phyloP scores from a whole-genome alignment of 2,113 vertebrate species.

The Sisor rabdophorus region DNA sequence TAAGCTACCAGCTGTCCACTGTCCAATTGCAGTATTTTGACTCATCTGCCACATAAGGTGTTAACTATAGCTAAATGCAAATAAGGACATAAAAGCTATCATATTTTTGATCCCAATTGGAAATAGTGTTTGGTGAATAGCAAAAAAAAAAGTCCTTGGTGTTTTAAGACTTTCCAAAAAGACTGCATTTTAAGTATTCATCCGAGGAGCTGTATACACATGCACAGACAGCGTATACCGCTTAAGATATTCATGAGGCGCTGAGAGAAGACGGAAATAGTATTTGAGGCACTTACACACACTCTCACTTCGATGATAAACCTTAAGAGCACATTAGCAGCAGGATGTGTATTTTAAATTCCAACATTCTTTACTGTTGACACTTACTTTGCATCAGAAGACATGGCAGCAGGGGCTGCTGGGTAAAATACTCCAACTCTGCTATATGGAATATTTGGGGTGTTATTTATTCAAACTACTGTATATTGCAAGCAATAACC shows the following conservation, averaged over 20 bases:
- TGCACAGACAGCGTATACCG: background rate
- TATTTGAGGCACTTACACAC: background rate
- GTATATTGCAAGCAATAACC: background rate
- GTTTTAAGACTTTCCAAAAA: background rate
- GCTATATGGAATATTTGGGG: background rate
- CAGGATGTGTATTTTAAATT: slow-evolving; percentile 9
- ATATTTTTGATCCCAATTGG: background rate
- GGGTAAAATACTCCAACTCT: slow-evolving; percentile 9
- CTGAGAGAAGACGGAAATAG: background rate
- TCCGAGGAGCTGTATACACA: slow-evolving; percentile 3
- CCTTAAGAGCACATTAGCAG: slow-evolving; percentile 9
- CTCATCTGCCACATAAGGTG: no score
- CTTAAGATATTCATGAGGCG: slow-evolving; percentile 26
- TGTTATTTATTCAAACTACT: background rate
- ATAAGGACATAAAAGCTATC: background rate
- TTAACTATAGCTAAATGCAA: no score
- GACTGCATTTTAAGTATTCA: background rate
- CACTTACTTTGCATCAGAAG: background rate
- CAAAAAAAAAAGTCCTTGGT: no score
- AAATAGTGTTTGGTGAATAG: no score
- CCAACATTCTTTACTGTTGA: background rate
- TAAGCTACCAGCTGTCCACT: no score
- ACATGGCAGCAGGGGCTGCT: background rate
- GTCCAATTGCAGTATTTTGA: no score
- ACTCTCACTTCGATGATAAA: background rate